Conservation (phyloP, 2,113 vertebrate genomes). For the Cottus gobio region DNA sequence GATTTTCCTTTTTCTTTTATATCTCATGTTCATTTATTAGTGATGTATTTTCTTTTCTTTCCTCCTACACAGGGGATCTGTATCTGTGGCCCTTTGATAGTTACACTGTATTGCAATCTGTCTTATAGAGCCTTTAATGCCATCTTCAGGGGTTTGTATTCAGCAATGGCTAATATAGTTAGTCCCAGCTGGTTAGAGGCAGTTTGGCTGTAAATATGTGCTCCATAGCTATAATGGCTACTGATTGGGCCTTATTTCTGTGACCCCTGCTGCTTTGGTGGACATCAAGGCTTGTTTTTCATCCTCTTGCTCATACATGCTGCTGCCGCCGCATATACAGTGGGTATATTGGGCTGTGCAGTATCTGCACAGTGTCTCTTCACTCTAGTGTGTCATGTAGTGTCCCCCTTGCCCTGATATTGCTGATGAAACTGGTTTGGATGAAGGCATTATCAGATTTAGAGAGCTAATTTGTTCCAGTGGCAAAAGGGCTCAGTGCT, state of each 20-base stretch:
- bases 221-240: slow-evolving; percentile 24
- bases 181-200: slow-evolving; percentile 66
- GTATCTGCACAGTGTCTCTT: slow-evolving; percentile 47
- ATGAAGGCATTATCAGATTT: slow-evolving; percentile 69
- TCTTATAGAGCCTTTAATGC: slow-evolving; percentile 70
- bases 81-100: slow-evolving; percentile 75
- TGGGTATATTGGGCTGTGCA: slow-evolving; percentile 32
- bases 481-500: slow-evolving; percentile 55
- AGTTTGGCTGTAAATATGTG: slow-evolving; percentile 38
- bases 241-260: slow-evolving; percentile 49
- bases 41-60: slow-evolving; percentile 77
- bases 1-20: slow-evolving; percentile 74
- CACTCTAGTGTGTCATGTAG: slow-evolving; percentile 37
- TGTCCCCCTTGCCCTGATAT: slow-evolving; percentile 31
- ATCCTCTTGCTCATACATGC: slow-evolving; percentile 43
- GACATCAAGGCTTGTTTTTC: slow-evolving; percentile 61
- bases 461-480: slow-evolving; percentile 72
- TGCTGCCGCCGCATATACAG: slow-evolving; percentile 30
- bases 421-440: slow-evolving; percentile 67
- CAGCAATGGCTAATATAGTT: slow-evolving; percentile 60
- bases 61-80: slow-evolving; percentile 66
- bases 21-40: slow-evolving; percentile 83
- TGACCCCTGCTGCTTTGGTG: slow-evolving; percentile 61
- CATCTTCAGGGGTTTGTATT: slow-evolving; percentile 68
- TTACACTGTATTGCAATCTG: slow-evolving; percentile 46